Evolutionary conservation across 2,113 vertebrate species (phyloP).

Genomic region (Tragelaphus imberbis): DNA sequence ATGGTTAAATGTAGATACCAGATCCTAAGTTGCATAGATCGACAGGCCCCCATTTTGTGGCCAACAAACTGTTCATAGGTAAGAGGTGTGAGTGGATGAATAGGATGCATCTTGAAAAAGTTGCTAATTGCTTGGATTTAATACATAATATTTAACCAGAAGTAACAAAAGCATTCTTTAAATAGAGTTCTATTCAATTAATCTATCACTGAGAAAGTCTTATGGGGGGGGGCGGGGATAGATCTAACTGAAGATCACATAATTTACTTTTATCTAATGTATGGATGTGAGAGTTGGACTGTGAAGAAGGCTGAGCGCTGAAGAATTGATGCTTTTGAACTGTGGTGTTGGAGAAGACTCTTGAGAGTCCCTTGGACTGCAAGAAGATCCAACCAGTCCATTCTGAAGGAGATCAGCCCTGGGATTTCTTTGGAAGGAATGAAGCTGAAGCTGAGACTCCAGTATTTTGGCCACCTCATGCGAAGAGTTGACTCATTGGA

Average conservation of each 20-base stretch:
- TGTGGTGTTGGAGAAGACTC: too few relatives aligned
- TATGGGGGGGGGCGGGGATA: neutral
- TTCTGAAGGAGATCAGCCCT: too few relatives aligned
- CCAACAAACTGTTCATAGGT: neutral
- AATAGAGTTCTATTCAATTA: neutral
- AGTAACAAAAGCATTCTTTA: neutral
- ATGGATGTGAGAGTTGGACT: too few relatives aligned
- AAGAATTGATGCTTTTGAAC: too few relatives aligned
- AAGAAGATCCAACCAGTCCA: too few relatives aligned
- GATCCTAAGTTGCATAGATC: neutral
- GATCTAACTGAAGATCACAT: neutral
- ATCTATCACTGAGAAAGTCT: neutral
- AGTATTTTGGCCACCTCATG: too few relatives aligned
- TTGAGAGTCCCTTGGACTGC: too few relatives aligned
- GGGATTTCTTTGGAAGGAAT: too few relatives aligned
- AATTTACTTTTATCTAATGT: neutral
- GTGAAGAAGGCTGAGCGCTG: rapidly evolving
- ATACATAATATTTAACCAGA: neutral
- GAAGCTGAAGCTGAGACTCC: too few relatives aligned
- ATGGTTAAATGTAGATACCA: neutral
- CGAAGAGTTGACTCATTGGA: too few relatives aligned
- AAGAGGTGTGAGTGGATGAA: neutral
- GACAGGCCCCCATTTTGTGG: neutral
- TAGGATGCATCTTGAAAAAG: neutral
- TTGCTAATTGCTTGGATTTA: neutral